Evolutionary conservation across 2,113 vertebrate genomes (phyloP), one percentile per base, ranked within the genome.

Genomic region (Bettongia penicillata): DNA sequence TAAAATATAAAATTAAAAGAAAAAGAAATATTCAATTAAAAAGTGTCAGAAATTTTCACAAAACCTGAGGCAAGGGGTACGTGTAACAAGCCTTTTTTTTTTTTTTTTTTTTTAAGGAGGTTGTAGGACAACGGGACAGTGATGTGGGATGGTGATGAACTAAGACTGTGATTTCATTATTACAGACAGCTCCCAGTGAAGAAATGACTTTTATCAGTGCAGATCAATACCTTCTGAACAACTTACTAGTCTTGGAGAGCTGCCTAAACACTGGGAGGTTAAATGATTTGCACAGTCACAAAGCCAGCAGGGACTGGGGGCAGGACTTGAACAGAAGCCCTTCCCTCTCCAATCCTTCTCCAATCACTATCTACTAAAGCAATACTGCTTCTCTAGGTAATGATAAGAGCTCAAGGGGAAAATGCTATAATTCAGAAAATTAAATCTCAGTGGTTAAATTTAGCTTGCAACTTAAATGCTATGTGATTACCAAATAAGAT

Each of bases 401-500:
- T n/a, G 14, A n/a, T n/a, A 77, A n/a, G 37, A 61, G 28, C n/a
- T 53, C 91, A 95, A 95, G 50, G 50, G 47, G 23, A 93, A 95
- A 93, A 96, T 0, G 9, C 5, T 53, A 91, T 51, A 52, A 96
- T 89, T 95, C 90, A 57, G 51, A 16, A 92, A 95, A 77, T 53
- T 31, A 97, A 97, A 47, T 5, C 48, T 93, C 37, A 43, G 14
- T 16, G 0, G 68, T 84, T n/a, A 31, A 92, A 77, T 91, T 51
- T 68, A 43, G 1, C 68, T 84, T n/a, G 68, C 19, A 43, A 84
- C 16, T 22, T 84, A 84, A 68, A 68, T 68, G 14, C 28, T 84
- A n/a, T 22, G 5, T 19, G 43, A 43, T 6, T 61, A 95, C 3
- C 47, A 94, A 94, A 95, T 2, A 91, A 90, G 28, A 68, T 68